Evolutionary conservation across 1,140 invertebrate species (phyloP), one percentile per base, ranked within the genome.

Genomic region (Arctopsyche grandis): DNA sequence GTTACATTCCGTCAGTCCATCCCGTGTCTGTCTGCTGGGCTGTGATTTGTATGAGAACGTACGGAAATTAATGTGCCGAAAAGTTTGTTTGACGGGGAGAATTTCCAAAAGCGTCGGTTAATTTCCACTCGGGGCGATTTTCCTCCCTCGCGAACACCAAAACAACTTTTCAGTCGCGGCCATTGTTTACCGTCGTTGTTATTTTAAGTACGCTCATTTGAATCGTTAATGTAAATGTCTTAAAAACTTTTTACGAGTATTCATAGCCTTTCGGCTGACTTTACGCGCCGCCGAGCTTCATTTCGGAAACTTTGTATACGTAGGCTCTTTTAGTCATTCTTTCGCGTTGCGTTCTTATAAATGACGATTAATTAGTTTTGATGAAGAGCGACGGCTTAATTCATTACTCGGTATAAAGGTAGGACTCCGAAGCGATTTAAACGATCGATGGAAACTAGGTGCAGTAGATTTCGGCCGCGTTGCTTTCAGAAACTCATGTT

Each of bases 41-140:
- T 3, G 21, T 22, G 58, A 21, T 60, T 60, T 60, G 21, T 60
- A 60, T 22, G 48, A 14, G 56, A 60, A 60, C 21, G 56, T 60
- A 21, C 56, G 56, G 56, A 60, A 60, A 60, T 60, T 60, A 60
- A 60, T 60, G 63, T 66, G 63, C 63, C 63, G 63, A 66, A 66
- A 66, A 66, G 63, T 66, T 66, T 22, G 5, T 12, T 9, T 60
- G 56, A 60, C 56, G 24, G 22, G 63, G 63, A 66, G 21, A 66
- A 26, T 66, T 66, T 66, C 21, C 63, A n/a, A 66, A 66, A 66
- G 24, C 63, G 63, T 26, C 63, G 63, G 63, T 66, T 66, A 66
- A 66, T 66, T 66, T 21, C 21, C 63, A 9, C 19, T 26, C 22
- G 24, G 19, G n/a, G n/a, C 63, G 58, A 60, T 60, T 66, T 66